Conservation (phyloP, 2,797 vertebrate species). For the Rhincodon typus region DNA sequence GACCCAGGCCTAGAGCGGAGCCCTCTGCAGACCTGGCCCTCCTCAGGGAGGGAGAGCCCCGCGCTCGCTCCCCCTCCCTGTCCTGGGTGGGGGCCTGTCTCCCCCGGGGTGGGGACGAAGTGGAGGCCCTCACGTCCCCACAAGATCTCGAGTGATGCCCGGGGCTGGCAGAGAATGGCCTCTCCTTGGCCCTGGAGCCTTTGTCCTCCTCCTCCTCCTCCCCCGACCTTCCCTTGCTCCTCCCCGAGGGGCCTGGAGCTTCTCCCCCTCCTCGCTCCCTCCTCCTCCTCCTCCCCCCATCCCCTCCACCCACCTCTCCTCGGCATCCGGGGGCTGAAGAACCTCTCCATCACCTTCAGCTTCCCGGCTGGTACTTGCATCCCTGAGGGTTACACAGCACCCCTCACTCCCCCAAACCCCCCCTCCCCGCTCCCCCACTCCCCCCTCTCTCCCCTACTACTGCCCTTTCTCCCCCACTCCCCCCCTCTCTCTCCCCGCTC, state of each 20-base stretch:
- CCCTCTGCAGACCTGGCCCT: constrained; percentile 70
- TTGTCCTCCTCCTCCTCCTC: too few species aligned
- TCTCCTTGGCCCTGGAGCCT: constrained; percentile 49
- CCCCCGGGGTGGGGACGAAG: too few species aligned
- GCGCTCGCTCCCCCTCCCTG: too few species aligned
- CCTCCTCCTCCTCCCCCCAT: neutral
- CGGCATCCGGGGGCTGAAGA: constrained; percentile 14
- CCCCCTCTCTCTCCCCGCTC: too few species aligned
- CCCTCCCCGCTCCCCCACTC: too few species aligned
- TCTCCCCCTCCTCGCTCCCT: constrained; percentile 39
- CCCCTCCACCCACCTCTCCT: neutral
- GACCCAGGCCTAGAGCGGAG: constrained; percentile 45
- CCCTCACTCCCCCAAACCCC: too few species aligned
- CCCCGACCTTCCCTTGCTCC: too few species aligned
- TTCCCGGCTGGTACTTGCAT: neutral
- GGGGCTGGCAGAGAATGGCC: constrained; percentile 44
- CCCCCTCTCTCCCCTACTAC: too few species aligned
- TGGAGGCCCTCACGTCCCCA: constrained; percentile 49
- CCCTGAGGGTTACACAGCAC: neutral
- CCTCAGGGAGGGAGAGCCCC: neutral
- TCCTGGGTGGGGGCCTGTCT: too few species aligned
- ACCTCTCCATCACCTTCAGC: constrained; percentile 36
- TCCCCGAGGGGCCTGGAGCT: neutral
- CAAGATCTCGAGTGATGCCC: constrained; percentile 62
- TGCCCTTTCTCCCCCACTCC: too few species aligned